These are phyloP conservation scores for Lytechinus variegatus DNA, from an alignment of 35 echinoderm and acorn worm genomes.

Conservation along the genomic window DNA sequence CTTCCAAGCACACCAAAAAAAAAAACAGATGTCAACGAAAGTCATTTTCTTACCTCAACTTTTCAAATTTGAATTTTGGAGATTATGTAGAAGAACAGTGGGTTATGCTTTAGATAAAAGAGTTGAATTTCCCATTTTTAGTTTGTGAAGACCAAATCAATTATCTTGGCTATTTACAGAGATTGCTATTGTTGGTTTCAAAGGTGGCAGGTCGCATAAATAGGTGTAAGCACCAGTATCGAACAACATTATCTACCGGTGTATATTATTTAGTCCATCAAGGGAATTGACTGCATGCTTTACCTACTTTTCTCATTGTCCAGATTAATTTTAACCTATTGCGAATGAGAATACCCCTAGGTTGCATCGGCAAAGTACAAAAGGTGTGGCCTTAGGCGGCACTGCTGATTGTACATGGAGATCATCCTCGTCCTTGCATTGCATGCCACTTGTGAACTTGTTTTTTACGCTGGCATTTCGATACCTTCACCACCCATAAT, in stretches of 20 bases:
- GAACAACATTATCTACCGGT: background rate
- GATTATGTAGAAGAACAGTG: too few species aligned
- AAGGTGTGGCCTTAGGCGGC: background rate
- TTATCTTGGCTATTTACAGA: too few species aligned
- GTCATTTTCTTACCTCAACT: too few species aligned
- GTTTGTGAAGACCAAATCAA: too few species aligned
- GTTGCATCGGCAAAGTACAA: slow-evolving; percentile 9
- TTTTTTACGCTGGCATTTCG: background rate
- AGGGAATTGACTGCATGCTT: background rate
- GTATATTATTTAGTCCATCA: background rate
- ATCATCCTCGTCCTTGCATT: background rate
- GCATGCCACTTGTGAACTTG: background rate
- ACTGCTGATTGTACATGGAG: background rate
- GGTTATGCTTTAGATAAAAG: too few species aligned
- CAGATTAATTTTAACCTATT: slow-evolving; percentile 9
- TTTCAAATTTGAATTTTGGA: too few species aligned
- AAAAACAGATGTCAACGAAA: too few species aligned
- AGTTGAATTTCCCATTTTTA: too few species aligned
- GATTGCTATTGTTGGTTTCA: too few species aligned
- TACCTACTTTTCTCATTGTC: background rate
- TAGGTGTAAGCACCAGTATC: background rate
- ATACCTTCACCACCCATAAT: background rate
- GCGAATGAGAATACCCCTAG: background rate
- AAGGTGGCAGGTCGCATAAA: too few species aligned
- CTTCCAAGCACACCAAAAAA: too few species aligned